These are phyloP conservation scores for Theristicus caerulescens DNA, from an alignment of 2,113 vertebrate genomes.

Conservation along the genomic window DNA sequence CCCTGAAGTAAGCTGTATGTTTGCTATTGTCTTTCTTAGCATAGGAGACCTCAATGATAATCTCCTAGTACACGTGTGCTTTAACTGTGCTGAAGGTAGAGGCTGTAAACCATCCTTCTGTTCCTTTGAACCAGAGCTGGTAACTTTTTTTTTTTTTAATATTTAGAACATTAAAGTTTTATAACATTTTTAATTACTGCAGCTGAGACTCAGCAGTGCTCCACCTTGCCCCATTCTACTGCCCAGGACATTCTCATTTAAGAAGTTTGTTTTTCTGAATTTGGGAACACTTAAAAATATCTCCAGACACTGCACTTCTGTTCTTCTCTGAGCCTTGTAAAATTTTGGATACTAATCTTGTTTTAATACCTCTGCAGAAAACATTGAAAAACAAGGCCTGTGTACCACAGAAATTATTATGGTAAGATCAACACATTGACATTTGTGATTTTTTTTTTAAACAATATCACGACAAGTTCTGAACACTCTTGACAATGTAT, in stretches of 20 bases:
- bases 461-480: background rate
- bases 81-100: background rate
- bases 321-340: background rate
- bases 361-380: background rate
- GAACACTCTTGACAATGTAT: background rate
- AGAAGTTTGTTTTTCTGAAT: background rate
- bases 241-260: background rate
- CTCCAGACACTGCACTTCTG: background rate
- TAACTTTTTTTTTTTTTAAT: background rate
- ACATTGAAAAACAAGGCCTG: background rate
- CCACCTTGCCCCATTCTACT: background rate
- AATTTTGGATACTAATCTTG: background rate
- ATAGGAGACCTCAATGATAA: background rate
- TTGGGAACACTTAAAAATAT: background rate
- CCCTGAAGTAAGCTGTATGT: background rate
- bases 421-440: background rate
- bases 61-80: rapidly evolving
- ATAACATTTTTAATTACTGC: background rate
- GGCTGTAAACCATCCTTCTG: background rate
- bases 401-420: background rate
- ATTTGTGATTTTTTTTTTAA: background rate
- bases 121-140: background rate
- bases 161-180: background rate
- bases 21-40: background rate
- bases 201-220: background rate